These are phyloP conservation scores for Rattus rattus DNA, from an alignment of 2,113 vertebrate species.

Conservation along the genomic window DNA sequence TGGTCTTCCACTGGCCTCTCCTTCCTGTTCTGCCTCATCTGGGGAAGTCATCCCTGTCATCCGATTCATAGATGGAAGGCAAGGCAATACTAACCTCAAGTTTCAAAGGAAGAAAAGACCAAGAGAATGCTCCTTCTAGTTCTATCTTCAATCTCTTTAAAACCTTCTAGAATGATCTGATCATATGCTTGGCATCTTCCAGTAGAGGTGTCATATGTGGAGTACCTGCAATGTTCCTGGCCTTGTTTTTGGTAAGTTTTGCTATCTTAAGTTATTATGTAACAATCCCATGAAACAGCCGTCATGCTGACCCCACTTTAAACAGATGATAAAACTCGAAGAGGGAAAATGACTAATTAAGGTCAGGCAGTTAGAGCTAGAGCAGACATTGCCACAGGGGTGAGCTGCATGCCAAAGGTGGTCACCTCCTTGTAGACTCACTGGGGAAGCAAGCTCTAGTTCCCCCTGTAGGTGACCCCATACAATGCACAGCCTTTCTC, in stretches of 20 bases:
- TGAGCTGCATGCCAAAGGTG: not conserved
- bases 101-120: conserved; percentile 29
- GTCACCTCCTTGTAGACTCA: not conserved
- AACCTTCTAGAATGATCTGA: not conserved
- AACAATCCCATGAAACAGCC: not conserved
- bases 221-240: conserved; percentile 26
- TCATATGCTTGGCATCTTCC: conserved; percentile 44
- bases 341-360: not conserved
- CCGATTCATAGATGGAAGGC: not conserved
- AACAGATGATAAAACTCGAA: conserved; percentile 33
- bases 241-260: conserved; percentile 55
- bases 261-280: not conserved
- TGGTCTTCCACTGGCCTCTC: not conserved
- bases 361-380: not conserved
- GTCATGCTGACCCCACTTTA: not conserved
- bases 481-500: not conserved
- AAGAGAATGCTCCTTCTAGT: not conserved
- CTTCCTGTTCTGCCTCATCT: not conserved
- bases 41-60: not conserved
- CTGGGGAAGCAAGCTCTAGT: not conserved
- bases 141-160: conserved; percentile 41
- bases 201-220: conserved; percentile 38
- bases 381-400: not conserved
- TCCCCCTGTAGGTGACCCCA: not conserved
- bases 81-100: not conserved